Conservation (phyloP, 2,888 invertebrate species). For the Meandrusa payeni region DNA sequence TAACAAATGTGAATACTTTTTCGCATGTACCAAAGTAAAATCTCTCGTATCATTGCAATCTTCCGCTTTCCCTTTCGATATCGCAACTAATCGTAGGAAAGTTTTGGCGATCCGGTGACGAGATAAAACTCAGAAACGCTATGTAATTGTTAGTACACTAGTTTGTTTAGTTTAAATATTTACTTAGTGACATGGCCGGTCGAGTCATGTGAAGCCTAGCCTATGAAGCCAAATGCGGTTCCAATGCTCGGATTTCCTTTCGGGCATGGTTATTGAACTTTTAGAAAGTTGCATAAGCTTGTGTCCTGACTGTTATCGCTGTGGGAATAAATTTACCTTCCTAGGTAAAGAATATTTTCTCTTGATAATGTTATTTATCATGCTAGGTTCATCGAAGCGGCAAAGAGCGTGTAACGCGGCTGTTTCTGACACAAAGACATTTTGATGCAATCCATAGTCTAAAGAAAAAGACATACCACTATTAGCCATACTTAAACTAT, state of each 20-base stretch:
- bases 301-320: background rate
- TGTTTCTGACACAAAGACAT: background rate
- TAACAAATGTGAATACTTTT: constrained; percentile 4
- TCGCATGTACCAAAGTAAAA: constrained; percentile 10
- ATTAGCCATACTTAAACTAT: too few relatives aligned
- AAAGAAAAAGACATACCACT: too few relatives aligned
- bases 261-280: constrained; percentile 14
- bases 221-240: background rate
- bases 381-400: background rate
- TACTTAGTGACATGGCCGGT: constrained; percentile 9
- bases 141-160: constrained; percentile 12
- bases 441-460: too few relatives aligned
- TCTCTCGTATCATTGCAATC: constrained; percentile 15
- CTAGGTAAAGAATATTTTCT: too few relatives aligned
- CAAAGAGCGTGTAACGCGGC: constrained; percentile 1
- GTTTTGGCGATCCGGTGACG: constrained; percentile 13
- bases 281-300: constrained; percentile 17
- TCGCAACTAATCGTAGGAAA: constrained; percentile 20
- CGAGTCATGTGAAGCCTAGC: background rate
- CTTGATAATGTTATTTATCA: background rate
- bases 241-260: constrained; percentile 16
- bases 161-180: constrained; percentile 3
- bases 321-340: constrained; percentile 1
- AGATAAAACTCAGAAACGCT: constrained; percentile 12
- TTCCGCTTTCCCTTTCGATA: constrained; percentile 19